Conservation (phyloP, 1,140 invertebrate species). For the Phenacoccus solenopsis region DNA sequence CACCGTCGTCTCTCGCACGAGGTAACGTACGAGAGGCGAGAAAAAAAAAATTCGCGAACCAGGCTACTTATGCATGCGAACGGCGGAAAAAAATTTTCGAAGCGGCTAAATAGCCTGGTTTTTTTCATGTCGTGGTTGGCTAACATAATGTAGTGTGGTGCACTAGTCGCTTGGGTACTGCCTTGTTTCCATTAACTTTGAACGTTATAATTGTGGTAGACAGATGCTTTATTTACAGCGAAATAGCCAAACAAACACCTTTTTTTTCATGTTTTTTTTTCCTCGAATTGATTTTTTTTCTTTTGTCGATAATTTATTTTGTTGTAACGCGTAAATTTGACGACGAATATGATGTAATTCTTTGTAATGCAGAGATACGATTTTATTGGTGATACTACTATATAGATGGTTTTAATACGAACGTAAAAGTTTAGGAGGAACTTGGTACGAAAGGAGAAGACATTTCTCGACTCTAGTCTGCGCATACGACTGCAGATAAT, state of each 20-base stretch:
- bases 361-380: too few relatives aligned
- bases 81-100: neutral
- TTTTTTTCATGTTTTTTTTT: constrained; percentile 22
- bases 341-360: too few relatives aligned
- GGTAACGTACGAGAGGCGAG: neutral
- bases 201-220: constrained; percentile 16
- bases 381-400: too few relatives aligned
- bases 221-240: constrained; percentile 13
- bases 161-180: constrained; percentile 14
- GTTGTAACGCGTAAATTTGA: neutral
- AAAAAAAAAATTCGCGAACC: neutral
- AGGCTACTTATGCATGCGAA: neutral
- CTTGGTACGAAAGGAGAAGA: too few relatives aligned
- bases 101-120: neutral
- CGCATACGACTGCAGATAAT: too few relatives aligned
- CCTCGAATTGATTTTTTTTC: constrained; percentile 17
- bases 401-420: too few relatives aligned
- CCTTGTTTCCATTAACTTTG: constrained; percentile 17
- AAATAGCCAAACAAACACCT: constrained; percentile 14
- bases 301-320: neutral
- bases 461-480: too few relatives aligned
- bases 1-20: neutral
- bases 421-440: too few relatives aligned
- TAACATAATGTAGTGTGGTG: constrained; percentile 17
- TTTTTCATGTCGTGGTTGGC: neutral